These are phyloP conservation scores for Lipophrys pholis DNA, from an alignment of 2,113 vertebrate genomes.

Conservation along the genomic window DNA sequence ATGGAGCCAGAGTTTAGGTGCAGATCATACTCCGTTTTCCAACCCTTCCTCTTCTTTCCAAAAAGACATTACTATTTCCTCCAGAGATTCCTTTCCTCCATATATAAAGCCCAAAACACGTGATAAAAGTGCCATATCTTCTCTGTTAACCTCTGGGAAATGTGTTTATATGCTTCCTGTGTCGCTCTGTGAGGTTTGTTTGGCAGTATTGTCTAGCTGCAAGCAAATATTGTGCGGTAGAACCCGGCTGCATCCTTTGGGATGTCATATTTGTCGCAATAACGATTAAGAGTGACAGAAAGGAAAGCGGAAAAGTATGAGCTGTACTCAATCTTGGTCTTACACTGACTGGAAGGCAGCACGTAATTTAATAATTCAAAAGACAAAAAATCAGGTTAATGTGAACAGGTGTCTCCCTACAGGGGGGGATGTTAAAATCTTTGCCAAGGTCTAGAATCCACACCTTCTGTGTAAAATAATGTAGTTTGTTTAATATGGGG, in stretches of 20 bases:
- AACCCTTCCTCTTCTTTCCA: conserved; percentile 1
- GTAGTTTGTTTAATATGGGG: conserved; percentile 35
- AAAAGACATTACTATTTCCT: conserved; percentile 5
- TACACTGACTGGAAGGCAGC: conserved; percentile 50
- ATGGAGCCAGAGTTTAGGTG: too few relatives aligned
- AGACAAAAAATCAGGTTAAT: conserved; percentile 38
- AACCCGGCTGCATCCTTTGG: conserved; percentile 28
- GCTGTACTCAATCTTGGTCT: conserved; percentile 39
- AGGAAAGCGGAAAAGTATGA: conserved; percentile 23
- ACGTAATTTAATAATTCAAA: conserved; percentile 59
- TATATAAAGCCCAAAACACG: conserved; percentile 38
- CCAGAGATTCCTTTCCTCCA: conserved; percentile 7
- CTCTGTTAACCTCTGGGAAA: conserved; percentile 27
- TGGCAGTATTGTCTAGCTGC: conserved; percentile 24
- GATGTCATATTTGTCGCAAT: conserved; percentile 62
- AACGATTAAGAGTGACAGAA: conserved; percentile 56
- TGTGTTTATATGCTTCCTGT: conserved; percentile 43
- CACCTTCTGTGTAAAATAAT: conserved; percentile 44
- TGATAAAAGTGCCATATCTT: conserved; percentile 34
- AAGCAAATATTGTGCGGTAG: conserved; percentile 25
- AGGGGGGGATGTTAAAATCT: conserved; percentile 37
- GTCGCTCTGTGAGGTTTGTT: conserved; percentile 42
- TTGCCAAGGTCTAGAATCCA: conserved; percentile 24
- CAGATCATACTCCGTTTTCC: conserved; percentile 1
- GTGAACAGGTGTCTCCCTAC: conserved; percentile 49